Evolutionary conservation across 2,888 invertebrate species (phyloP).

Genomic region (Coremacera marginata): DNA sequence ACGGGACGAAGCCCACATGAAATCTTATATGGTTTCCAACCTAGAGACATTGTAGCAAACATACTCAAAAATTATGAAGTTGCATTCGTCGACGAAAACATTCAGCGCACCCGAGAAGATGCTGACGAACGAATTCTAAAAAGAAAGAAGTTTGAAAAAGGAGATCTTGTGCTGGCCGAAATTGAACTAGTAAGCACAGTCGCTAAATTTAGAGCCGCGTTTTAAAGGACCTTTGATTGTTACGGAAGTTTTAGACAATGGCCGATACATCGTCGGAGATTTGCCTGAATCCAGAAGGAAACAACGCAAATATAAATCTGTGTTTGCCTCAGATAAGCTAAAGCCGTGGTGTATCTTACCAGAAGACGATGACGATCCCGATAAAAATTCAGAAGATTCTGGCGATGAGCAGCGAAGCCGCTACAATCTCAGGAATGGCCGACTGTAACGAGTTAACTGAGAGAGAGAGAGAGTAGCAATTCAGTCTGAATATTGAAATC

Average conservation of each 20-base stretch:
- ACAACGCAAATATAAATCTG: no score
- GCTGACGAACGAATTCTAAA: not conserved
- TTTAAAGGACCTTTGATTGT: constrained; percentile 47
- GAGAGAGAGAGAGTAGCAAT: no score
- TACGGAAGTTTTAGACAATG: constrained; percentile 40
- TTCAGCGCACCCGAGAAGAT: not conserved
- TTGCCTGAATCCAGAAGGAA: no score
- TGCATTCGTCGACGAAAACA: not conserved
- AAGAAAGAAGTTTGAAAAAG: not conserved
- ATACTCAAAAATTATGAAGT: not conserved
- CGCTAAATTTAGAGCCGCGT: constrained; percentile 44
- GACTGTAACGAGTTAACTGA: no score
- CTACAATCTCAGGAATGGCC: no score
- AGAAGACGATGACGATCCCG: no score
- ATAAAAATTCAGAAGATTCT: no score
- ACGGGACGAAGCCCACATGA: not conserved
- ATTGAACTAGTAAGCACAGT: constrained; percentile 25
- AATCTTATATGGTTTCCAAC: not conserved
- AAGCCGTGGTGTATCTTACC: no score
- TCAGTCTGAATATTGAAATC: no score
- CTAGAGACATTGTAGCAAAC: not conserved
- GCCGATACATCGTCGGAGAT: constrained; percentile 44
- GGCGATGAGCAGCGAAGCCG: no score
- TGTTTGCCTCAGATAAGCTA: no score
- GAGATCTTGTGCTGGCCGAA: constrained; percentile 1